Evolutionary conservation across 2,888 invertebrate species (phyloP).

Genomic region (Ctenicera cuprea): DNA sequence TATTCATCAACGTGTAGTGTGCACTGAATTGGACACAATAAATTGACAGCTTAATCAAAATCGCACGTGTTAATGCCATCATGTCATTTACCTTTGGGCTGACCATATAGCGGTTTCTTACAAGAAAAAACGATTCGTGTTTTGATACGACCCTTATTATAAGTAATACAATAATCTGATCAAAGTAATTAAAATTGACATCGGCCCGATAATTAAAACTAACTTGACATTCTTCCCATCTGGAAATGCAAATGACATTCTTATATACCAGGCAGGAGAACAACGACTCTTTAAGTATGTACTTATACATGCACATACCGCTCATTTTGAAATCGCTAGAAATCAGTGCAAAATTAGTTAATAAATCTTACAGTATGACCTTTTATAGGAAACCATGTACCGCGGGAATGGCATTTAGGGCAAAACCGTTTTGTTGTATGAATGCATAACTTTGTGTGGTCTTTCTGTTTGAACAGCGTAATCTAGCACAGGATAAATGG

Average conservation of each 20-base stretch:
- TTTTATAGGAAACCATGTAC: constrained; percentile 32
- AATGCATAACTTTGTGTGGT: constrained; percentile 37
- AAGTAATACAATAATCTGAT: constrained; percentile 4
- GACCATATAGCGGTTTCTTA: not conserved
- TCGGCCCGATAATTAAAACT: constrained; percentile 12
- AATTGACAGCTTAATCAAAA: constrained; percentile 13
- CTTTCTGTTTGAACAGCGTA: constrained; percentile 7
- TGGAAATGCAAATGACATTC: constrained; percentile 4
- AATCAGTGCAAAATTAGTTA: constrained; percentile 33
- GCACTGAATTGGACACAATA: not conserved
- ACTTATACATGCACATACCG: too few relatives aligned
- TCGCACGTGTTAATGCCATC: constrained; percentile 11
- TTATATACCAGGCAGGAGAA: not conserved
- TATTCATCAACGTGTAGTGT: not conserved
- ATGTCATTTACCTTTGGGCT: constrained; percentile 17
- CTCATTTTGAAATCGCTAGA: not conserved
- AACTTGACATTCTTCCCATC: not conserved
- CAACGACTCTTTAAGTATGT: not conserved
- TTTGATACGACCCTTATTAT: not conserved
- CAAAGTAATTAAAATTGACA: not conserved
- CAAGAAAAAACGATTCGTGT: constrained; percentile 1
- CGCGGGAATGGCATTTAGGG: constrained; percentile 24
- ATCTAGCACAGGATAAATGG: constrained; percentile 30
- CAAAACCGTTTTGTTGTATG: constrained; percentile 19
- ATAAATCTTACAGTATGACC: constrained; percentile 35